Base-by-base conservation (phyloP, 2,888 invertebrate genomes). In the Melitaea athalia region DNA sequence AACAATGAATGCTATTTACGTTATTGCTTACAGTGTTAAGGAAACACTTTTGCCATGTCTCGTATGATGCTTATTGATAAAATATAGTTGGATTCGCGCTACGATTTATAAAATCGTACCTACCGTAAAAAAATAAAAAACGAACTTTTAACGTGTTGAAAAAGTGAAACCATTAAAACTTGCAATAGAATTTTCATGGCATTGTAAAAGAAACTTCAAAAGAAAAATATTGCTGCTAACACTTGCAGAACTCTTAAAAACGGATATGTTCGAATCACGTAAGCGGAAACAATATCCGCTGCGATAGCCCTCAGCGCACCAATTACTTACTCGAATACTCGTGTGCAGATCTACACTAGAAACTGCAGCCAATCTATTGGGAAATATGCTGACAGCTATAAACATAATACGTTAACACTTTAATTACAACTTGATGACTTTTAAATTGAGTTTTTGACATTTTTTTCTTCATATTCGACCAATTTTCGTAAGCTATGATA, bases 261-360 rank as follows among this genome's bases (percentile, higher is more conserved):
- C 74, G 68, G 75, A 73, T 73, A 75, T 79, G 83, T 82, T 77
- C 74, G 72, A 82, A 79, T 83, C 75, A 84, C 81, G 79, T 82
- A 79, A 77, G 77, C 76, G 79, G 77, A 78, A 77, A 83, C 83
- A 86, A 87, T 86, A 86, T 84, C 82, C 83, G 81, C 69, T 74
- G 72, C 72, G 73, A 79, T 79, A 75, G 77, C 70, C 69, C 72
- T 69, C 68, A 69, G 67, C 63, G 69, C 66, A 64, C 78, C 81
- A 79, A 82, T 84, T 81, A 85, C 81, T 76, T 64, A 59, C 68
- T 63, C 64, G 43, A 57, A 62, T 69, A 50, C 55, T 59, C 50
- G 33, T 61, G 53, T 24, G 50, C 66, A 50, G 38, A 63, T 52
- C 53, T 63, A 15, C 53, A 55, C 55, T 63, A 12, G 42, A 45